These are phyloP conservation scores for Uropetala carovei DNA, from an alignment of 2,888 invertebrate genomes.

Conservation along the genomic window DNA sequence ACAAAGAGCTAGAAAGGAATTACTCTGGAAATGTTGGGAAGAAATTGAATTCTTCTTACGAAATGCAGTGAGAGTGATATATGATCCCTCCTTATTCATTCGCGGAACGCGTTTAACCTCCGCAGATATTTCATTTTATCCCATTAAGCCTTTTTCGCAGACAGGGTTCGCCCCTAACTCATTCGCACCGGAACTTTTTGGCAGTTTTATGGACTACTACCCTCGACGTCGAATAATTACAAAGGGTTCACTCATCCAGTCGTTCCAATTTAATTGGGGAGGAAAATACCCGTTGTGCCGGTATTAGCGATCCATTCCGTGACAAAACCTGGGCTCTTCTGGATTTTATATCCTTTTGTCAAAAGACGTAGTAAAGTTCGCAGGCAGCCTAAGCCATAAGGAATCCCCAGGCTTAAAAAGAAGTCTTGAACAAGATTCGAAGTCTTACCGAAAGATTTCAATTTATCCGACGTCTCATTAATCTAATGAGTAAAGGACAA, in stretches of 20 bases:
- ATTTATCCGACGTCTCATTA: too few relatives aligned
- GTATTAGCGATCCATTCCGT: neutral
- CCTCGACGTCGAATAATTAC: neutral
- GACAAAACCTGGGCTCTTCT: neutral
- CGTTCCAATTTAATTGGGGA: slow-evolving; percentile 6
- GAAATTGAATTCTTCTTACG: too few relatives aligned
- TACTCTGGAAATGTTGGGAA: too few relatives aligned
- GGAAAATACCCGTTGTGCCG: neutral
- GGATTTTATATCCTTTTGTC: neutral
- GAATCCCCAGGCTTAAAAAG: too few relatives aligned
- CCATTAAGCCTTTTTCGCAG: neutral
- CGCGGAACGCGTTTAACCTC: too few relatives aligned
- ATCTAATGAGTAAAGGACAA: too few relatives aligned
- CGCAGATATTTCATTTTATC: neutral
- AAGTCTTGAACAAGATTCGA: too few relatives aligned
- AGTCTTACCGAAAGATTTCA: too few relatives aligned
- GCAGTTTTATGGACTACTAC: neutral
- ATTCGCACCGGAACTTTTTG: neutral
- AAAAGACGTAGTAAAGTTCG: neutral
- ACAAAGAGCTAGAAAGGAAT: too few relatives aligned
- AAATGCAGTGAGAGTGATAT: too few relatives aligned
- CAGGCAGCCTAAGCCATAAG: neutral
- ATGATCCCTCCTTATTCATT: too few relatives aligned
- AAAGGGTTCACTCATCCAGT: neutral
- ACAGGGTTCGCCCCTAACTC: neutral